These are phyloP conservation scores for Albula goreensis DNA, from an alignment of 2,113 vertebrate species.

Conservation along the genomic window DNA sequence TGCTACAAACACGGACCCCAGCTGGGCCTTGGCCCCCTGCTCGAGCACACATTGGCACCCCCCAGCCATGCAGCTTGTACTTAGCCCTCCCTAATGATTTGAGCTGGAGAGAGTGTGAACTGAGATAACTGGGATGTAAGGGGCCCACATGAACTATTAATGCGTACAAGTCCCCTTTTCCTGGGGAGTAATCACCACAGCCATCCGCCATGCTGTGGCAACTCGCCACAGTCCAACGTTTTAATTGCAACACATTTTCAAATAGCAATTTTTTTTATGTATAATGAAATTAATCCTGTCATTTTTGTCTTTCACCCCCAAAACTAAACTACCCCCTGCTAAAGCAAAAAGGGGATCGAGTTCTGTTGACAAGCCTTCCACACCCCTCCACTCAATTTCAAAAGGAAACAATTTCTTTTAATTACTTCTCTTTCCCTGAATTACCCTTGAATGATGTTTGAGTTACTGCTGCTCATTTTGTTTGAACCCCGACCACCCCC, in stretches of 20 bases:
- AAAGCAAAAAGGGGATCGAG: constrained; percentile 41
- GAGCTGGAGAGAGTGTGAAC: constrained; percentile 30
- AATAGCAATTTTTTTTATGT: constrained; percentile 32
- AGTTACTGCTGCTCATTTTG: constrained; percentile 53
- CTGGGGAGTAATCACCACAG: constrained; percentile 42
- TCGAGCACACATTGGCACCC: constrained; percentile 14
- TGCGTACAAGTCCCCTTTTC: constrained; percentile 5
- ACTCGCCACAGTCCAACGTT: constrained; percentile 43
- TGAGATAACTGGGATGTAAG: constrained; percentile 19
- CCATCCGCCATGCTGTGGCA: constrained; percentile 28
- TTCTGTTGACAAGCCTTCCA: constrained; percentile 26
- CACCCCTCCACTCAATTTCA: constrained; percentile 33
- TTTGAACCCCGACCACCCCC: constrained; percentile 36
- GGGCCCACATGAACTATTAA: constrained; percentile 25
- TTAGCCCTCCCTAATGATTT: constrained; percentile 54
- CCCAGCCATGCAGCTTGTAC: constrained; percentile 38
- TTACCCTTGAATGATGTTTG: constrained; percentile 52
- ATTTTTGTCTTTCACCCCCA: constrained; percentile 35
- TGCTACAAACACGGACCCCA: neutral
- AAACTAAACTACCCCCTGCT: constrained; percentile 51
- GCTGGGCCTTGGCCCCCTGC: neutral
- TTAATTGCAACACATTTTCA: constrained; percentile 52
- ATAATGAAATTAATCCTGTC: constrained; percentile 33
- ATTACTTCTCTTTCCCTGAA: constrained; percentile 64
- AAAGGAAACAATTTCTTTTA: constrained; percentile 58